Evolutionary conservation across 2,113 vertebrate species (phyloP).

Genomic region (Platysteira castanea): DNA sequence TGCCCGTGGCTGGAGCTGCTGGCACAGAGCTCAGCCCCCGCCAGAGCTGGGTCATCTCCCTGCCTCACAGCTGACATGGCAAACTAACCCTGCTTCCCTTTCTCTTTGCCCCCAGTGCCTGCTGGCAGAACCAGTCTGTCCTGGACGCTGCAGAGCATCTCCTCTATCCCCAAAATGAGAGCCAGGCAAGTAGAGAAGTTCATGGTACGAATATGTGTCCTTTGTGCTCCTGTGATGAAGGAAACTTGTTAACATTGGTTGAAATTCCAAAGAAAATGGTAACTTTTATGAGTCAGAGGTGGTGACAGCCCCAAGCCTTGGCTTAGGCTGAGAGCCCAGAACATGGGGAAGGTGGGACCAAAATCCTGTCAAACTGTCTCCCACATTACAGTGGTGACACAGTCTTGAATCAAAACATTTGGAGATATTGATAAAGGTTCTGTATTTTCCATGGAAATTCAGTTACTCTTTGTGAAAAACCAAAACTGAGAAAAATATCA

Average conservation of each 20-base stretch:
- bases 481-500: background rate
- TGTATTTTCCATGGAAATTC: background rate
- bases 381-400: background rate
- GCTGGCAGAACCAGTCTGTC: constrained; percentile 20
- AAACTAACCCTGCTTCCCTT: background rate
- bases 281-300: background rate
- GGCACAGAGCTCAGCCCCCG: background rate
- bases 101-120: constrained; percentile 34
- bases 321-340: background rate
- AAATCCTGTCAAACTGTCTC: background rate
- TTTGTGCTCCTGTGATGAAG: background rate
- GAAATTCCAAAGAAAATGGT: background rate
- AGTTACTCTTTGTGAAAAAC: background rate
- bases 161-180: constrained; percentile 59
- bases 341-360: background rate
- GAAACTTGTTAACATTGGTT: background rate
- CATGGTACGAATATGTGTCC: background rate
- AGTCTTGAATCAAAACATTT: background rate
- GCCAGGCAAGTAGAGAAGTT: constrained; percentile 58
- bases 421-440: background rate
- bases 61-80: background rate
- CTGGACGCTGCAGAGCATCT: constrained; percentile 39
- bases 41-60: background rate
- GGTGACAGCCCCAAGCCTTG: background rate
- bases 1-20: background rate